Percentiles rank a stretch among this genome's conserved stretches.
phyloP scores from a whole-genome alignment of 2,797 vertebrate species.

The Danio jaintianensis region DNA sequence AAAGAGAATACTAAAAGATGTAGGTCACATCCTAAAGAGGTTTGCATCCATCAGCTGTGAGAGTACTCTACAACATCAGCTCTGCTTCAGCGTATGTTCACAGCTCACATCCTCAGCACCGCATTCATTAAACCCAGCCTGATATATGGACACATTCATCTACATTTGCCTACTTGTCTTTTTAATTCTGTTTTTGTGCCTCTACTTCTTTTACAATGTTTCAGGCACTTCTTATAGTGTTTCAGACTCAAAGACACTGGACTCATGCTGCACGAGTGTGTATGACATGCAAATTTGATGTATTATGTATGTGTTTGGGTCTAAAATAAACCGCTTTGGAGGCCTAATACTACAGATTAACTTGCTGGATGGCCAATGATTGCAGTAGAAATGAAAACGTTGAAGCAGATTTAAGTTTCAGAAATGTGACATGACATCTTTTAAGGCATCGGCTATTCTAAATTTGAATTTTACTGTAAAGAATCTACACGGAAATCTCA shows the following conservation, averaged over 20 bases:
- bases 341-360: not conserved
- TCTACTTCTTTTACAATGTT: not conserved
- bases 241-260: not conserved
- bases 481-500: too few species aligned
- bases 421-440: too few species aligned
- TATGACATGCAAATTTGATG: not conserved
- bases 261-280: not conserved
- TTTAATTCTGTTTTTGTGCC: not conserved
- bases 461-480: too few species aligned
- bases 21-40: slow-evolving; percentile 54
- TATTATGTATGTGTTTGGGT: not conserved
- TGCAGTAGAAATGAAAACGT: not conserved
- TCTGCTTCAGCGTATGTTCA: slow-evolving; percentile 24
- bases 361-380: not conserved
- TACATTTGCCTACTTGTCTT: not conserved
- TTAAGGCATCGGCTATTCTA: too few species aligned
- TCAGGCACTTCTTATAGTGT: not conserved
- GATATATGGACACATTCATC: not conserved
- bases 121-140: not conserved
- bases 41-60: slow-evolving; percentile 32
- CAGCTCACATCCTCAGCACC: slow-evolving; percentile 9
- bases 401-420: too few species aligned
- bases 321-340: slow-evolving; percentile 7
- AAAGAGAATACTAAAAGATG: slow-evolving; percentile 57
- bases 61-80: slow-evolving; percentile 28